Base-by-base conservation (phyloP, 2,113 vertebrate genomes). In the Alethe castanea region DNA sequence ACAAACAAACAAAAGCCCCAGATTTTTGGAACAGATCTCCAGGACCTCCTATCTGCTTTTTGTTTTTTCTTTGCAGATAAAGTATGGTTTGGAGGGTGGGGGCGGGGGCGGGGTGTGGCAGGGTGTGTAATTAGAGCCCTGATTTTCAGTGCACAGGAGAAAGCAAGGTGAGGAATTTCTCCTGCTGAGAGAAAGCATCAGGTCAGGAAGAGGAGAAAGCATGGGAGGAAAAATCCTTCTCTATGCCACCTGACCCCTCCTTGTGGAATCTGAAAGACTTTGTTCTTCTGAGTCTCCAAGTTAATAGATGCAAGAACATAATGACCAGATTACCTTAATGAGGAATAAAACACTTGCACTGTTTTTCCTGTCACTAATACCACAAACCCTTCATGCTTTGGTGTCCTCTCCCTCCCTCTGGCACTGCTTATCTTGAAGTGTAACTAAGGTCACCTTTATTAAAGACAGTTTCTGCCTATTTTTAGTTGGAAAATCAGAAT, bases 401-500 rank as follows among this genome's bases (percentile, higher is more conserved):
- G 42, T 14, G 31, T 59, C 35, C n/a, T 62, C 66, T 38, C 31
- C 57, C 40, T 91, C 61, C 53, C 29, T 81, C 54, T 70, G n/a
- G 35, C 60, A 19, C 47, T 14, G 40, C 57, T 82, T 76, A 57
- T 50, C 45, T 48, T 50, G 24, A 72, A 52, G 19, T 25, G 23
- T 28, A 59, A 77, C 42, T 26, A 28, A 96, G 92, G 86, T 93
- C 78, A 91, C 72, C 65, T 86, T 86, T 90, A 81, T 77, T 90
- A 86, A 93, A 90, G 73, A 45, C 44, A 53, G 28, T 29, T 91
- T 57, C 94, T 87, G 48, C 33, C 66, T 83, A 3, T 85, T 94
- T 92, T 88, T 86, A 76, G 70, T 33, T 59, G 45, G 45, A 81
- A 85, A 94, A 92, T 59, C 9, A 0, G 24, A 86, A 94, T 87